Evolutionary conservation across 2,888 invertebrate species (phyloP), one percentile per base, ranked within the genome.

Genomic region (Stictocephala bisonia): DNA sequence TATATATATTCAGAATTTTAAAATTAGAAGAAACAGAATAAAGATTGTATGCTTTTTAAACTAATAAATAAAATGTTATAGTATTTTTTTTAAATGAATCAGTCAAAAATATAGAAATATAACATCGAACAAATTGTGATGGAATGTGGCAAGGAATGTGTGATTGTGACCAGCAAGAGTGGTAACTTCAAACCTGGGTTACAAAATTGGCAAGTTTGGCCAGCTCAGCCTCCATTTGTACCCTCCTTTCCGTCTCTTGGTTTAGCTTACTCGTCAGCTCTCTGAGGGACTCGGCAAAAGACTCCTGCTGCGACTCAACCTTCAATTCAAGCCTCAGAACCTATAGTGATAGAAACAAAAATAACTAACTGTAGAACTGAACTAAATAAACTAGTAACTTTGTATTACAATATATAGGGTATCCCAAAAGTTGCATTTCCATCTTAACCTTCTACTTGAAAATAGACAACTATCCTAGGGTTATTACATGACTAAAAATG

Each of bases 201-300:
- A 91, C 90, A 81, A 90, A 90, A 79, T 90, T 89, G 77, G 89
- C 88, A 74, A 92, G 85, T 83, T 91, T 92, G 78, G 91, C 91
- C 71, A 92, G 83, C 82, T 91, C 89, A 50, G 86, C 85, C 79
- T 92, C 90, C 76, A 93, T 82, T 73, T 88, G 84, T 78, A 87
- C 86, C 41, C 92, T 86, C 81, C 88, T 88, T 75, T 90, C 90
- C 1, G 86, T 85, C 83, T 92, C 92, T 60, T 87, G 84, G 60
- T 87, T 87, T 68, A 93, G 82, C 80, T 88, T 88, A 40, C 84
- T 85, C 74, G 86, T 85, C 77, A 93, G 83, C 58, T 91, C 91
- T 73, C 90, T 90, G 72, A 93, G 87, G 76, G 89, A 87, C 35
- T 87, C 85, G 77, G 86, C 88, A 84, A 88, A 87, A 79, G 84